Evolutionary conservation across 2,888 invertebrate species (phyloP), one percentile per base, ranked within the genome.

Genomic region (Tenthredo distinguenda): DNA sequence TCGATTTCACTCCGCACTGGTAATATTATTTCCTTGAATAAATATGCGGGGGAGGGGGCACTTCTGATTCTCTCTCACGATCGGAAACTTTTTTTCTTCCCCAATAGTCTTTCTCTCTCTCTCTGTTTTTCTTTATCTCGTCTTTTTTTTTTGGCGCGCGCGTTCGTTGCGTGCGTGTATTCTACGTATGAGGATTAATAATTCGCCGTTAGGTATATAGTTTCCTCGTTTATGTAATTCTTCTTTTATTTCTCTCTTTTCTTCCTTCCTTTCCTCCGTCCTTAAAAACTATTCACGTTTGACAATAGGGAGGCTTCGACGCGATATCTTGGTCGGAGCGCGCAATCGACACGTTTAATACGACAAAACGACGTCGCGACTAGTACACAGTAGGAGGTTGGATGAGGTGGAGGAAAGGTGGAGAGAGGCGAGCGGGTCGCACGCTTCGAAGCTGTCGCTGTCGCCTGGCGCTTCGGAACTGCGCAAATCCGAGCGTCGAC

Each of bases 401-500:
- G 10, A 62, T 62, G 62, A 58, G 31, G 62, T 34, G 79, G 62
- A 37, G 40, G 81, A 62, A 31, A 21, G 83, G 68, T 47, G 71
- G 26, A 47, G 71, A 12, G 34, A 40, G 37, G 71, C 62, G 47
- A 47, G 71, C 68, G 83, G 83, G 47, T 65, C 65, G 65, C 65
- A 65, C 43, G 68, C 68, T 83, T 83, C 68, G 83, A 83, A 83
- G 83, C 83, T 83, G 83, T 65, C 71, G 83, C 83, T 83, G 83
- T 65, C 71, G 65, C 83, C 83, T 83, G 83, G 83, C 83, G 83
- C 83, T 83, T 65, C 83, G 71, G 83, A 83, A 83, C 83, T 83
- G 83, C 83, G 83, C 83, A 83, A 83, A 83, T 83, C 83, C 83
- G 71, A 68, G 83, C 83, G 47, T 83, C 83, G 83, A 62, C 81